Conservation (phyloP, 53 echinoderm and acorn worm species). For the Astropecten irregularis region DNA sequence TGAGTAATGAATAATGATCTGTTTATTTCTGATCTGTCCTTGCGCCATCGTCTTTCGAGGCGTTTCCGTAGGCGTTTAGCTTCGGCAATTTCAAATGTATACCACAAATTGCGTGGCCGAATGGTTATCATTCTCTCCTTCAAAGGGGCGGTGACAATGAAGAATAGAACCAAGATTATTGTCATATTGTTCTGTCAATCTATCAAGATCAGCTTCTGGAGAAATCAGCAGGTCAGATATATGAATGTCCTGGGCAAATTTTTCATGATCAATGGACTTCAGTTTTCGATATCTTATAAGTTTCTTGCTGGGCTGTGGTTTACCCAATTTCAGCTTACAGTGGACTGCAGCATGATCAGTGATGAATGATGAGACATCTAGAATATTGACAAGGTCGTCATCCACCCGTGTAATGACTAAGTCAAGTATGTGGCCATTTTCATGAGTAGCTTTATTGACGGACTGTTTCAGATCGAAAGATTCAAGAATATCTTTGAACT, state of each 20-base stretch:
- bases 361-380: neutral
- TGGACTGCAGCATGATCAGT: slow-evolving; percentile 14
- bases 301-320: slow-evolving; percentile 19
- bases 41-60: no score
- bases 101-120: neutral
- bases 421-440: neutral
- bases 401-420: neutral
- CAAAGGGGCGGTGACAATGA: neutral
- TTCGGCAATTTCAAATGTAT: neutral
- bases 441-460: neutral
- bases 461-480: neutral
- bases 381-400: neutral
- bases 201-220: neutral
- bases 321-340: slow-evolving; percentile 19
- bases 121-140: neutral
- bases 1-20: no score
- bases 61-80: no score
- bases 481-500: neutral
- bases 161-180: neutral
- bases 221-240: neutral
- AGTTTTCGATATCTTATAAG: slow-evolving; percentile 22
- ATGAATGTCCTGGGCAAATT: slow-evolving; percentile 30
- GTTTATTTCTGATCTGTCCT: no score
- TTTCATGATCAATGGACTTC: slow-evolving; percentile 15
- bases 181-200: neutral